Base-by-base conservation (phyloP, 2,888 invertebrate genomes). In the Trachelus tabidus region DNA sequence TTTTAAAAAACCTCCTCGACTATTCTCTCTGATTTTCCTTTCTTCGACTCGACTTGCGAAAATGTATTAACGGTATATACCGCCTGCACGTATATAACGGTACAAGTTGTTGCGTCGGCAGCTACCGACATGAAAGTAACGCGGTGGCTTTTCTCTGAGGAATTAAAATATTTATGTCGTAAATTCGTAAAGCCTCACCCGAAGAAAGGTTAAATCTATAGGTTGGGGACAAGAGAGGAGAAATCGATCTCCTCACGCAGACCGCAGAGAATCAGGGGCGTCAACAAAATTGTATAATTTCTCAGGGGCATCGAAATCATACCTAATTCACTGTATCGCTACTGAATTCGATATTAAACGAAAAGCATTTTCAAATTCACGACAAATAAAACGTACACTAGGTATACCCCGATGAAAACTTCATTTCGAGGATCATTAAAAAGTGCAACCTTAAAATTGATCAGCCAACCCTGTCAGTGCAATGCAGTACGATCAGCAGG, bases 141-240 rank as follows among this genome's bases (percentile, higher is more conserved):
- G 56, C 23, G 56, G 71, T 34, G 35, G 23, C 34, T 34, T n/a
- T 34, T 34, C 74, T 35, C 74, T 1, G 34, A 12, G 74, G 74
- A 74, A 35, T 74, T 74, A 74, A 74, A 74, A 74, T 74, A 74
- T 74, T 37, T 34, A 37, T 34, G 23, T 23, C 37, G 37, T 74
- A 74, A 74, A 74, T 74, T 34, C 35, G 33, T 35, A 33, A 74
- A 35, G 74, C 74, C 74, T 23, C 74, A 35, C 34, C 74, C 37
- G 74, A 35, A 34, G 74, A 35, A 30, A 35, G 34, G 33, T 74
- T 12, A 15, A 74, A 23, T 30, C 34, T 37, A 30, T 34, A 34
- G 74, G 15, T 74, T 35, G 31, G 74, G 71, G 71, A 71, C 73
- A 34, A 74, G 56, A 74, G 74, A 12, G 35, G 15, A 31, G 31